Conservation (phyloP, 2,888 invertebrate genomes). For the Nomada goodeniana region DNA sequence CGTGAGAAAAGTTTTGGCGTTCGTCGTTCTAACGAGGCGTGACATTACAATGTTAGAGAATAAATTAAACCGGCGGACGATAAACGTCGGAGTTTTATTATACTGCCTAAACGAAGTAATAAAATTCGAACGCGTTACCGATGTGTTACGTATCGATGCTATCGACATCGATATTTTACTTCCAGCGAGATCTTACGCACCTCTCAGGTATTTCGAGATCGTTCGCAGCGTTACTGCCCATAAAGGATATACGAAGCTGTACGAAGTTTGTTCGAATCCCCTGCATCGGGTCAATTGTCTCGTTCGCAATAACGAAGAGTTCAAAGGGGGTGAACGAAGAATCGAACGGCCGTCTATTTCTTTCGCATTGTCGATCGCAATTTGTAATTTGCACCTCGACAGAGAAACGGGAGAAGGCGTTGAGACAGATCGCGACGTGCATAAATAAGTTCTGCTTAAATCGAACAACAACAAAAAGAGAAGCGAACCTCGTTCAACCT, state of each 20-base stretch:
- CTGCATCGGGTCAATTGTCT: neutral
- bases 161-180: neutral
- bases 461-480: too few species aligned
- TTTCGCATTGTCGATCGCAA: neutral
- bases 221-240: slow-evolving; percentile 17
- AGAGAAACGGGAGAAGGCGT: neutral
- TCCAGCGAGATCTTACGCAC: neutral
- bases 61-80: neutral
- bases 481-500: too few species aligned
- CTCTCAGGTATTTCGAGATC: slow-evolving; percentile 9
- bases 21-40: too few species aligned
- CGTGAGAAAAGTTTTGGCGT: too few species aligned
- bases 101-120: neutral
- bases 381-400: slow-evolving; percentile 1
- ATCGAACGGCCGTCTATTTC: neutral
- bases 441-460: too few species aligned
- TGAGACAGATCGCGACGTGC: too few species aligned
- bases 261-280: neutral
- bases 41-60: neutral
- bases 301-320: slow-evolving; percentile 5
- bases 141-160: slow-evolving; percentile 13
- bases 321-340: neutral
- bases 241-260: slow-evolving; percentile 9
- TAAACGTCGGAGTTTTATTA: neutral
- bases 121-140: neutral